Percentiles rank a stretch among this genome's conserved stretches.
Conservation (phyloP, 53 echinoderm and acorn worm genomes). For the Patiria pectinifera region DNA sequence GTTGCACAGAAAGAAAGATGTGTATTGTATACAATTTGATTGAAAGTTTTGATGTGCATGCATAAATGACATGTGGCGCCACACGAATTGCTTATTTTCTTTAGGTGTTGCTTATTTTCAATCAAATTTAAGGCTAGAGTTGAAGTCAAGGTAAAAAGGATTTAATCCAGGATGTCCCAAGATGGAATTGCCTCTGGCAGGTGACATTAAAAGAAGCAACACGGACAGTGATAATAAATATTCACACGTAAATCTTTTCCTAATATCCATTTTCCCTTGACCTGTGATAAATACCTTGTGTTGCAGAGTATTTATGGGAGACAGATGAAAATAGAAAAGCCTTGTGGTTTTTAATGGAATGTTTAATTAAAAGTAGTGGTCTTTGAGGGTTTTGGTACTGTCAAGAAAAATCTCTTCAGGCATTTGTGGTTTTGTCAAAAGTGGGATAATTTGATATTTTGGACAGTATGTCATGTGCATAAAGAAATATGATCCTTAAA, state of each 20-base stretch:
- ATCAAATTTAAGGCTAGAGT: background rate
- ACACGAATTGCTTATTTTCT: background rate
- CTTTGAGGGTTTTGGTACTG: background rate
- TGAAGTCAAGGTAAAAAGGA: slow-evolving; percentile 29
- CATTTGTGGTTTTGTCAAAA: background rate
- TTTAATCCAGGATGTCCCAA: slow-evolving; percentile 1
- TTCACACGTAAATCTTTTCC: background rate
- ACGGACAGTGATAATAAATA: slow-evolving; percentile 33
- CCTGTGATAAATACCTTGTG: background rate
- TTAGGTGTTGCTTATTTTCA: slow-evolving; percentile 2
- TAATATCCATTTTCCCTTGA: background rate
- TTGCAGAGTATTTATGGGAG: background rate
- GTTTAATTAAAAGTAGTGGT: slow-evolving; percentile 1
- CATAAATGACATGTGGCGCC: no score
- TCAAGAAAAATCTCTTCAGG: background rate
- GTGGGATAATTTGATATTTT: no score
- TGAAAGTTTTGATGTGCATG: background rate
- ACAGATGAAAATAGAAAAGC: background rate
- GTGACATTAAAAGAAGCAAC: slow-evolving; percentile 11
- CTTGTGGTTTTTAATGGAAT: slow-evolving; percentile 31
- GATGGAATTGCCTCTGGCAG: slow-evolving; percentile 10
- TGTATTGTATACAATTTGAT: background rate
- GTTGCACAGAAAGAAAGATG: no score
- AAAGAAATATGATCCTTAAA: background rate
- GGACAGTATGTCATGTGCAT: no score